Conservation (phyloP, 2,797 vertebrate genomes). For the Salarias fasciatus region DNA sequence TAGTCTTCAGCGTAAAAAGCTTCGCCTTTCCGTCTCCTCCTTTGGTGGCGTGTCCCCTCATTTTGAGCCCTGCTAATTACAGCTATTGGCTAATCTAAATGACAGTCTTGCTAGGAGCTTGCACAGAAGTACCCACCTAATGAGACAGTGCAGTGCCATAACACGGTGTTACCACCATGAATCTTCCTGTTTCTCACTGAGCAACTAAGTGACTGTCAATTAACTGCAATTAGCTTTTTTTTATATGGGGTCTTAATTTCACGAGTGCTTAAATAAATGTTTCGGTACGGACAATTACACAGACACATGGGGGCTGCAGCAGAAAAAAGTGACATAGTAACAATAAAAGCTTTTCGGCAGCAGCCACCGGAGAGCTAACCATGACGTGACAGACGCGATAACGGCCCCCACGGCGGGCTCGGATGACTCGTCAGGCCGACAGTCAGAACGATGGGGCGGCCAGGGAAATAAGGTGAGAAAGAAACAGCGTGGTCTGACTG, state of each 20-base stretch:
- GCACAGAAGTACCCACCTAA: constrained; percentile 1
- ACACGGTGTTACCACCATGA: constrained; percentile 6
- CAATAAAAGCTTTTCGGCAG: background rate
- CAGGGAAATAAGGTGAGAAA: too few species aligned
- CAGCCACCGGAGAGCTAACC: constrained; percentile 6
- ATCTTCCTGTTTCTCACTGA: constrained; percentile 23
- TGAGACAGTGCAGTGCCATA: constrained; percentile 18
- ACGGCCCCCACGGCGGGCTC: background rate
- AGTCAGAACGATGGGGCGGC: too few species aligned
- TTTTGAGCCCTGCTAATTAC: constrained; percentile 21
- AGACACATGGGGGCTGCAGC: constrained; percentile 9
- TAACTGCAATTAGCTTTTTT: constrained; percentile 55
- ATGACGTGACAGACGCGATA: constrained; percentile 15
- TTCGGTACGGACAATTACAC: constrained; percentile 46
- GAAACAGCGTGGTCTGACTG: too few species aligned
- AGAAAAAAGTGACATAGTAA: background rate
- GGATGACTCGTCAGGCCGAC: too few species aligned
- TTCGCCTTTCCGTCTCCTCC: background rate
- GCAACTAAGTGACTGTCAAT: constrained; percentile 49
- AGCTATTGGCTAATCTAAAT: constrained; percentile 24
- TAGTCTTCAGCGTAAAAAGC: background rate
- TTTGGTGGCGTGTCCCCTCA: background rate
- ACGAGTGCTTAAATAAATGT: background rate
- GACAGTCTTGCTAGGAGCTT: background rate
- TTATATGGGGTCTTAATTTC: constrained; percentile 30